Evolutionary conservation across 2,888 invertebrate species (phyloP).

Genomic region (Clepsis dumicolana): DNA sequence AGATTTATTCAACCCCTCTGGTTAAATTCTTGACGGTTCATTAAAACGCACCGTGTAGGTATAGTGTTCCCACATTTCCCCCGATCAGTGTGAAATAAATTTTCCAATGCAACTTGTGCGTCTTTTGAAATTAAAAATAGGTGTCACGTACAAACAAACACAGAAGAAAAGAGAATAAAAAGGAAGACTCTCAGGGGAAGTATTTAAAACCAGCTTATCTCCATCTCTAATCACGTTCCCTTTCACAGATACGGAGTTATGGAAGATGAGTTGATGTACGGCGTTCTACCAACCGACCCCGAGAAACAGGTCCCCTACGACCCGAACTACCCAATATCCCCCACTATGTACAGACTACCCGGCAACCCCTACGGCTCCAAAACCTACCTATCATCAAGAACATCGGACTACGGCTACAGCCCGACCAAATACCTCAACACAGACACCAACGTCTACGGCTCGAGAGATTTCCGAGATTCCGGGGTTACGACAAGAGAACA

Average conservation of each 20-base stretch:
- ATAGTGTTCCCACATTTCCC: too few relatives aligned
- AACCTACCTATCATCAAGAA: conserved; percentile 74
- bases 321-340: conserved; percentile 82
- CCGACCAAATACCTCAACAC: conserved; percentile 77
- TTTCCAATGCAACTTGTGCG: too few relatives aligned
- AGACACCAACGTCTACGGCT: conserved; percentile 74
- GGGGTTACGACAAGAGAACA: conserved; percentile 75
- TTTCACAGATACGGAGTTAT: conserved; percentile 75
- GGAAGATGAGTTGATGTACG: conserved; percentile 81
- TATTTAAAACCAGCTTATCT: too few relatives aligned
- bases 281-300: conserved; percentile 70
- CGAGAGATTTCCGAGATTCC: conserved; percentile 72
- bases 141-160: too few relatives aligned
- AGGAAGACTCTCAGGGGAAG: too few relatives aligned
- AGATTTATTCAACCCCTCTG: too few relatives aligned
- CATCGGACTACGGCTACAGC: conserved; percentile 82
- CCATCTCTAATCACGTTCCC: too few relatives aligned
- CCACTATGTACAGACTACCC: conserved; percentile 77
- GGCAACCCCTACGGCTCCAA: conserved; percentile 83
- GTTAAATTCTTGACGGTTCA: too few relatives aligned
- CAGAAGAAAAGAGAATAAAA: too few relatives aligned
- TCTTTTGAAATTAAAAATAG: too few relatives aligned
- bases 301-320: conserved; percentile 82
- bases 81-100: too few relatives aligned
- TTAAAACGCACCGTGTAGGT: too few relatives aligned